Evolutionary conservation across 1,140 invertebrate species (phyloP), one percentile per base, ranked within the genome.

Genomic region (Zaprionus kolodkinae): DNA sequence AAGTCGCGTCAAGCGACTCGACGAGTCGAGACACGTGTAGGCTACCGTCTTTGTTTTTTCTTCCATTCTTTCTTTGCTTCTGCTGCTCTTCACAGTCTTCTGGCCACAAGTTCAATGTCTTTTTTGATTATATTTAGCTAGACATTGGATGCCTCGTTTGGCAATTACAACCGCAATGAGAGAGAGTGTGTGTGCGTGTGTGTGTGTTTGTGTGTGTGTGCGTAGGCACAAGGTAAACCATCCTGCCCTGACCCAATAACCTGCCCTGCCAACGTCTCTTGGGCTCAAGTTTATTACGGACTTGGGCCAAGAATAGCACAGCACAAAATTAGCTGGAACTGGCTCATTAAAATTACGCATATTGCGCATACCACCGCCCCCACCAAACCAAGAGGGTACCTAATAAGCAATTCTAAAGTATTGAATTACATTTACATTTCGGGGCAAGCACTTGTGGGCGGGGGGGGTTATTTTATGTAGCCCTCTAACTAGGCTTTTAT

Each of bases 101-200:
- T 62, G 54, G 36, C 54, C 68, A 59, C 67, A 75, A 75, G 72
- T 71, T 75, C 68, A 75, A 75, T 75, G 72, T 75, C 72, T 75
- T 33, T 64, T 75, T 33, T 64, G 35, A 35, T 6, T 59, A 35
- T 60, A 59, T 59, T 59, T 50, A 68, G 27, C 25, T 61, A 45
- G 30, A 48, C 40, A 45, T 45, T 45, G 40, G n/a, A n/a, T n/a
- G 40, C 40, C 48, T 54, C 59, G 62, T 52, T 67, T 55, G 33
- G 55, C 67, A 76, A 76, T 76, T 72, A 70, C 48, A 15, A 30
- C 7, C 55, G 61, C 63, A 59, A 68, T 73, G 56, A 76, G 71
- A 52, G 72, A n/a, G n/a, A 36, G 35, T 40, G 15, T 36, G 13
- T 38, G 15, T 15, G 25, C 11, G n/a, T 60, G 35, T 40, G 15